A percentile compares a stretch with the other conserved stretches of the same genome.
Evolutionary conservation across 2,113 vertebrate species (phyloP).

Genomic region (Bathybates hornii): DNA sequence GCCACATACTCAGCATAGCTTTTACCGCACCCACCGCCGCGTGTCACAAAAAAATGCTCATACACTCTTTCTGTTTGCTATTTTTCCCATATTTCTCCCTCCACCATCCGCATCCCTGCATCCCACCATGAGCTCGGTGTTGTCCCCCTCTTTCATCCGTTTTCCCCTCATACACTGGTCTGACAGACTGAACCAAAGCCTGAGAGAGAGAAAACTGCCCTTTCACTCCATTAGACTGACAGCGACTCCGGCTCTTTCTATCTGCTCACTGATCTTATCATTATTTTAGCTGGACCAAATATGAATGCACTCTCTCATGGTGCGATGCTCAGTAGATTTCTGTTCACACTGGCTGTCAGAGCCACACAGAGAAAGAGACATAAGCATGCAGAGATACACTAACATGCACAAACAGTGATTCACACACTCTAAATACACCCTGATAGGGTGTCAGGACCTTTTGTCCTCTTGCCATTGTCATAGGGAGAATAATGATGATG

Average conservation of each 20-base stretch:
- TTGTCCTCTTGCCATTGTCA: constrained; percentile 53
- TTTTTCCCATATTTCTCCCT: not conserved
- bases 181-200: constrained; percentile 10
- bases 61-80: not conserved
- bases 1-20: not conserved
- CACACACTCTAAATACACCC: constrained; percentile 20
- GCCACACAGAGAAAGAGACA: constrained; percentile 4
- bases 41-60: not conserved
- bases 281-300: constrained; percentile 41
- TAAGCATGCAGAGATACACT: constrained; percentile 16
- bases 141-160: not conserved
- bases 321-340: constrained; percentile 16
- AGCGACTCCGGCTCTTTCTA: not conserved
- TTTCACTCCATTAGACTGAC: constrained; percentile 34
- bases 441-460: constrained; percentile 46
- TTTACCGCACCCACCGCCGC: not conserved
- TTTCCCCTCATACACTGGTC: not conserved
- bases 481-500: constrained; percentile 52
- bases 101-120: not conserved
- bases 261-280: constrained; percentile 45
- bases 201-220: constrained; percentile 10
- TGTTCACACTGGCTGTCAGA: constrained; percentile 11
- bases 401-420: constrained; percentile 15
- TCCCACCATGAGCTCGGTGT: not conserved
- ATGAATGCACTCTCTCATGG: constrained; percentile 29